Conservation (phyloP, 2,888 invertebrate genomes). For the Rhagonycha fulva region DNA sequence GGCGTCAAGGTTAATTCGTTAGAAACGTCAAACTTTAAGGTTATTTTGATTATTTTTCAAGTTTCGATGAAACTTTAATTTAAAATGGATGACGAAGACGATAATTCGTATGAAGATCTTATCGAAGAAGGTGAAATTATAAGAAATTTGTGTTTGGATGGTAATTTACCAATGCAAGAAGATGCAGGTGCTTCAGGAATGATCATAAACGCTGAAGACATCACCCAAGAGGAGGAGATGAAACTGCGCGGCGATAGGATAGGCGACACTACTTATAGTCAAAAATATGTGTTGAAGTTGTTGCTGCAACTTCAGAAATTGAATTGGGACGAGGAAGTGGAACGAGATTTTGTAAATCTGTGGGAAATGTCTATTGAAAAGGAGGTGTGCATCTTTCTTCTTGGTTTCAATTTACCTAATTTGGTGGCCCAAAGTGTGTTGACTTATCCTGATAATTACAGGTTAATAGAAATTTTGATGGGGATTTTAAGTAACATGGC, state of each 20-base stretch:
- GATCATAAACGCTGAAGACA: slow-evolving; percentile 35
- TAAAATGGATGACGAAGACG: neutral
- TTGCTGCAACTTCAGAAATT: slow-evolving; percentile 66
- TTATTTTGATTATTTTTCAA: neutral
- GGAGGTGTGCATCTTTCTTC: slow-evolving; percentile 73
- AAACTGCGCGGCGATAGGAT: slow-evolving; percentile 75
- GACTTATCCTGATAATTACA: slow-evolving; percentile 63
- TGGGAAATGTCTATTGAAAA: slow-evolving; percentile 87
- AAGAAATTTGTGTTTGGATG: neutral
- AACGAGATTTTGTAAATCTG: slow-evolving; percentile 74
- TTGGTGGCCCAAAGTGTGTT: slow-evolving; percentile 63
- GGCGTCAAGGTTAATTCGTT: neutral
- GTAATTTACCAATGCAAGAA: neutral
- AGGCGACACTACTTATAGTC: slow-evolving; percentile 80
- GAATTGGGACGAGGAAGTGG: slow-evolving; percentile 64
- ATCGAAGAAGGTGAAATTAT: neutral
- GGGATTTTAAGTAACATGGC: slow-evolving; percentile 82
- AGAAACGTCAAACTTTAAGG: neutral
- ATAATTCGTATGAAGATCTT: neutral
- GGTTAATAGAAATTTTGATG: slow-evolving; percentile 78
- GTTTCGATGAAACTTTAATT: neutral
- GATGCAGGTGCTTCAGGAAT: neutral
- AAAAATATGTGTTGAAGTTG: slow-evolving; percentile 72
- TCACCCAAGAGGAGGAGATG: slow-evolving; percentile 53
- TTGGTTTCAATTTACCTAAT: slow-evolving; percentile 69